Percentiles rank a stretch among this genome's conserved stretches.
Conservation (phyloP, 2,797 vertebrate species). For the Catamblyrhynchus diadema region DNA sequence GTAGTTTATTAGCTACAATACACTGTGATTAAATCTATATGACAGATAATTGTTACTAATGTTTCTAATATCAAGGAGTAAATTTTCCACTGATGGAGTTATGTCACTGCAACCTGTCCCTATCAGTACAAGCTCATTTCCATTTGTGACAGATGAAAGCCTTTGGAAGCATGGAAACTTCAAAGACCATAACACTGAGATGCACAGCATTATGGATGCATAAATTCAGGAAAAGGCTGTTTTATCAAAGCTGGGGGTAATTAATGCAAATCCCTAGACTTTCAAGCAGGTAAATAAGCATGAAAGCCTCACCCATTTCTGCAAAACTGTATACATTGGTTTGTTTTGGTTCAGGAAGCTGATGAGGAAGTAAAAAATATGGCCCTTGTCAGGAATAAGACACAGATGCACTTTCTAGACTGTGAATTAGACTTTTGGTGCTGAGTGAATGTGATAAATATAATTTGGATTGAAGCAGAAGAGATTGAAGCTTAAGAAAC, state of each 20-base stretch:
- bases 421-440: not conserved
- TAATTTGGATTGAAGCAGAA: not conserved
- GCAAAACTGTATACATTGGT: not conserved
- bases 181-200: not conserved
- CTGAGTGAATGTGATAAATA: not conserved
- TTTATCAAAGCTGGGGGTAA: constrained; percentile 40
- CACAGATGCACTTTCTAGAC: not conserved
- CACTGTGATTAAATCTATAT: not conserved
- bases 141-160: constrained; percentile 23
- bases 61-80: not conserved
- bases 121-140: not conserved
- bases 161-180: constrained; percentile 35
- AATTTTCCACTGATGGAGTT: not conserved
- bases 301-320: constrained; percentile 2
- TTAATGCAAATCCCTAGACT: constrained; percentile 43
- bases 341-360: not conserved
- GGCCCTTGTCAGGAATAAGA: not conserved
- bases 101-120: not conserved
- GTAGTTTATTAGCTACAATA: not conserved
- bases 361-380: not conserved
- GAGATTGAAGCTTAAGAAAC: not conserved
- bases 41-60: not conserved
- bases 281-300: constrained; percentile 51
- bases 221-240: constrained; percentile 6
- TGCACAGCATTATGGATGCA: constrained; percentile 21